A percentile compares a stretch with the other conserved stretches of the same genome.
phyloP scores from a whole-genome alignment of 2,113 vertebrate genomes.

The Trochalopteron elliotii region DNA sequence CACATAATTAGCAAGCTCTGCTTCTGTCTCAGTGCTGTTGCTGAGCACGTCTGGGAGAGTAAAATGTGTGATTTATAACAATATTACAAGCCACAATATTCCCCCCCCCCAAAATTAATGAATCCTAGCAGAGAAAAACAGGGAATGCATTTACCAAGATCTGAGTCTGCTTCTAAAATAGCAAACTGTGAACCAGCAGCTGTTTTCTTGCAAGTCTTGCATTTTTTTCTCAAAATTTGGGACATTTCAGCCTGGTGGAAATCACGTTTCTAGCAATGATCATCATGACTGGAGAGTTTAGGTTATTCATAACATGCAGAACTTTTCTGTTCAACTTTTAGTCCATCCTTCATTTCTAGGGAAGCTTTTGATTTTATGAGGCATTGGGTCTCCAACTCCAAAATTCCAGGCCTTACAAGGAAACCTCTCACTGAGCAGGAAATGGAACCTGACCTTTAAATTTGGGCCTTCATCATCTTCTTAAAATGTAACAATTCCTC shows the following conservation, averaged over 20 bases:
- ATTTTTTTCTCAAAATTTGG: background rate
- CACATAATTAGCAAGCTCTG: constrained; percentile 38
- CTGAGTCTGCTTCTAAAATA: background rate
- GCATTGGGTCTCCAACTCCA: background rate
- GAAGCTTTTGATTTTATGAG: background rate
- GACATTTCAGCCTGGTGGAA: background rate
- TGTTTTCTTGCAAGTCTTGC: background rate
- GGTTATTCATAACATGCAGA: background rate
- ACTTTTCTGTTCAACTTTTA: background rate
- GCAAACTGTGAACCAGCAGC: background rate
- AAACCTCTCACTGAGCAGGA: background rate
- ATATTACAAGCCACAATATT: background rate
- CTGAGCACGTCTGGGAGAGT: background rate
- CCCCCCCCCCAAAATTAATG: background rate
- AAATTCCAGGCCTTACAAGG: background rate
- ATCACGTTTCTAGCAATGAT: background rate
- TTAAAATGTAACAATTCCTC: background rate
- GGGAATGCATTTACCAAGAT: background rate
- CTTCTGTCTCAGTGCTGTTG: background rate
- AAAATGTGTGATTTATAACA: background rate
- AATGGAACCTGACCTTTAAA: background rate
- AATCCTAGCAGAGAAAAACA: background rate
- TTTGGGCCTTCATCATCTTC: background rate
- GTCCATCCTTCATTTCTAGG: background rate
- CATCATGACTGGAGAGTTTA: background rate